Evolutionary conservation across 2,113 vertebrate species (phyloP), one percentile per base, ranked within the genome.

Genomic region (Spermophilus dauricus): DNA sequence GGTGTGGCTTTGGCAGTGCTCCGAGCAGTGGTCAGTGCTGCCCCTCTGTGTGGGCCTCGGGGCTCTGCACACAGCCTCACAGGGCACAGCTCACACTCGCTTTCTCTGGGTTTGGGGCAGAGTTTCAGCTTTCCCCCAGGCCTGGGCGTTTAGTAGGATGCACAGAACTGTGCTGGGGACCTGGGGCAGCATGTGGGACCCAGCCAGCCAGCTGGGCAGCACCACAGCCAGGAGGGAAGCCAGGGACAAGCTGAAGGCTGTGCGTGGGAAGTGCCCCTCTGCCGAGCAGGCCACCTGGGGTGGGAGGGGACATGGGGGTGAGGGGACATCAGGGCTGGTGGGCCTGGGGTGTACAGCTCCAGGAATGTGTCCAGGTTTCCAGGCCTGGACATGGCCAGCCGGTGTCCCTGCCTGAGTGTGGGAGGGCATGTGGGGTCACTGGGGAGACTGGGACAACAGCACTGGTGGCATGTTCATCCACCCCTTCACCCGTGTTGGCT

Each of bases 381-480:
- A 1, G 5, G 10, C 17, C 86, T 51, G 42, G 5, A n/a, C 51
- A 16, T 4, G 51, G 51, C 51, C 51, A 51, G 51, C 4, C 13
- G 16, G 51, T 14, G 51, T 53, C 13, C 13, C 51, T 53, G 51
- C 14, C 3, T 72, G 56, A 22, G 32, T 32, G 4, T 7, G 6
- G 20, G 24, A 22, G 34, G 45, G 26, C 22, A 24, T 16, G 4
- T 0, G 0, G 30, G 28, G 34, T n/a, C 11, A 32, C n/a, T 24
- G 18, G 63, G 16, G 48, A 12, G 6, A 10, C 24, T 13, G 26
- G 2, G 20, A n/a, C 8, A 20, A 72, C 8, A 1, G 56, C 30
- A 0, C 0, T 4, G 56, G 18, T 0, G 7, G 9, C 28, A 4
- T 11, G 16, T 12, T 37, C 14, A 3, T 48, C 13, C 63, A 28